Evolutionary conservation across 2,797 vertebrate genomes (phyloP).

Genomic region (Helarctos malayanus): DNA sequence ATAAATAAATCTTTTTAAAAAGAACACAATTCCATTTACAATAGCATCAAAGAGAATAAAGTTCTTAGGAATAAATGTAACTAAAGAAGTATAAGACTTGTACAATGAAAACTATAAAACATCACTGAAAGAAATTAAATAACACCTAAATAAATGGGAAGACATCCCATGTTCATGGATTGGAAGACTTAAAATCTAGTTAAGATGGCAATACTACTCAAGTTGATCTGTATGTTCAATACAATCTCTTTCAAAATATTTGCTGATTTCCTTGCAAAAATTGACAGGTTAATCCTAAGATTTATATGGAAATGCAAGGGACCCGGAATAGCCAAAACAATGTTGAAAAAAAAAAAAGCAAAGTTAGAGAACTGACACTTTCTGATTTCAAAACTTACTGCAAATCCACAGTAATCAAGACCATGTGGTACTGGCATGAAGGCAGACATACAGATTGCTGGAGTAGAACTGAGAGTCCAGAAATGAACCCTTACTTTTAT

Average conservation of each 20-base stretch:
- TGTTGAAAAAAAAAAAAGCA: neutral
- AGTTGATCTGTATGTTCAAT: neutral
- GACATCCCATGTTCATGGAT: neutral
- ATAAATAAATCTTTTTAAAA: neutral
- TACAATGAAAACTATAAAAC: constrained; percentile 1
- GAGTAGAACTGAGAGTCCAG: neutral
- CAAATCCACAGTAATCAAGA: neutral
- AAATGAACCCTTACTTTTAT: neutral
- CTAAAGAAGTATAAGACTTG: neutral
- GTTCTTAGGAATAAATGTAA: neutral
- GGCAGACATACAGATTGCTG: neutral
- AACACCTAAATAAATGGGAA: neutral
- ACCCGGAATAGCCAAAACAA: neutral
- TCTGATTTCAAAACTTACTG: neutral
- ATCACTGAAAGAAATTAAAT: neutral
- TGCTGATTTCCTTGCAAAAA: neutral
- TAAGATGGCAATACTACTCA: neutral
- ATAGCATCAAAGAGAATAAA: neutral
- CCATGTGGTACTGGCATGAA: neutral
- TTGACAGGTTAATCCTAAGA: neutral
- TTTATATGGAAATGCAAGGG: neutral
- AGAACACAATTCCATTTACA: neutral
- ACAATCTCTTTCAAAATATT: neutral
- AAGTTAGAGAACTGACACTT: neutral
- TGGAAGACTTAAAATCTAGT: neutral